Percentiles rank a stretch among this genome's conserved stretches.
Conservation (phyloP, 2,888 invertebrate species). For the Tiliacea citrago region DNA sequence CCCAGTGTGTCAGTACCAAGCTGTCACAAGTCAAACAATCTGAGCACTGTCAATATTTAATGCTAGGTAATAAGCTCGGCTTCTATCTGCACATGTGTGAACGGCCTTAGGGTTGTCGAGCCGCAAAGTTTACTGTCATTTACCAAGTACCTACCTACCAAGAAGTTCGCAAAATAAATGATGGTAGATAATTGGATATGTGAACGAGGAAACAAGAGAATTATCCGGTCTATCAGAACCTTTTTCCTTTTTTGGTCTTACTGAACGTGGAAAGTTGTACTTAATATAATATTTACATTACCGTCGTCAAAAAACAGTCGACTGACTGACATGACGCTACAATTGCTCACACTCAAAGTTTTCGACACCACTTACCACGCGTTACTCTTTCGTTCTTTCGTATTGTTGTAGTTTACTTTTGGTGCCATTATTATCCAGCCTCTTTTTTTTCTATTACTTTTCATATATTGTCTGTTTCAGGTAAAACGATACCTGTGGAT, state of each 20-base stretch:
- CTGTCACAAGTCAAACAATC: constrained; percentile 51
- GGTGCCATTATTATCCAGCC: no score
- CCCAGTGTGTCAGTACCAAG: constrained; percentile 15
- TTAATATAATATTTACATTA: no score
- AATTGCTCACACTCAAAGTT: no score
- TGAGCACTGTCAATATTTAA: constrained; percentile 61
- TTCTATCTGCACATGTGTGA: constrained; percentile 59
- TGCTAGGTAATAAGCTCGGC: constrained; percentile 58
- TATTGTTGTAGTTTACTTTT: background rate
- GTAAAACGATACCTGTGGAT: no score
- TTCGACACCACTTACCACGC: background rate
- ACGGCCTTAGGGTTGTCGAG: constrained; percentile 51
- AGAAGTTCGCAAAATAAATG: background rate
- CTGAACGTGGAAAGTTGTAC: no score
- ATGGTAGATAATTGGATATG: background rate
- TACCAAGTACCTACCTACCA: background rate
- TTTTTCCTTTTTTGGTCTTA: no score
- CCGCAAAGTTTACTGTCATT: background rate
- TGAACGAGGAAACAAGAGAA: background rate
- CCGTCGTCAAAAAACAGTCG: background rate
- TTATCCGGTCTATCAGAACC: background rate
- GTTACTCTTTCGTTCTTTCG: background rate
- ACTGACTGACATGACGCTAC: background rate
- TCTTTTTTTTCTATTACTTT: no score
- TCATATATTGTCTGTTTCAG: no score